These are phyloP conservation scores for Phacellophora camtschatica DNA, from an alignment of 30 jellyfish, hydroid and myxozoan species.

Conservation along the genomic window DNA sequence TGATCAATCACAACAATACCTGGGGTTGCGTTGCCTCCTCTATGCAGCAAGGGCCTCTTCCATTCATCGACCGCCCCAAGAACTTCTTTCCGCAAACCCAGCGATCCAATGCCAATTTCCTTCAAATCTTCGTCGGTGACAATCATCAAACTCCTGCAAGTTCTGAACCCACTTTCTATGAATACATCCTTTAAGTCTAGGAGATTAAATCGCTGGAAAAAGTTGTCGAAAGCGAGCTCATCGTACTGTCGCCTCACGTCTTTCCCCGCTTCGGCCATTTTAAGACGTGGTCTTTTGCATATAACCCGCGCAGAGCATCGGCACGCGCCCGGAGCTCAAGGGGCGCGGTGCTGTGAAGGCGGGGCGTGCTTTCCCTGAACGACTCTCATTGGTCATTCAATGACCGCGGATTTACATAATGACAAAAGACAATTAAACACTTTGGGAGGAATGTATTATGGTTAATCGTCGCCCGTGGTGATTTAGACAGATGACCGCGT, in stretches of 20 bases:
- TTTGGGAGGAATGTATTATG: slow-evolving; percentile 46
- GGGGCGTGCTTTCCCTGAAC: slow-evolving; percentile 61
- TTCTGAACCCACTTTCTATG: slow-evolving; percentile 59
- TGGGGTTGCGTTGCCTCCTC: slow-evolving; percentile 44
- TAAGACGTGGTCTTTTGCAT: slow-evolving; percentile 41
- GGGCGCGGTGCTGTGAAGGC: slow-evolving; percentile 77
- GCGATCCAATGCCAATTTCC: slow-evolving; percentile 67
- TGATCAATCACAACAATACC: too few species aligned
- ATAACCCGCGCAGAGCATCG: slow-evolving; percentile 76
- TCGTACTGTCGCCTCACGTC: slow-evolving; percentile 52
- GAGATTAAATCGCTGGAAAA: slow-evolving; percentile 57
- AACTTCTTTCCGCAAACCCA: slow-evolving; percentile 69
- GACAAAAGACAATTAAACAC: slow-evolving; percentile 15
- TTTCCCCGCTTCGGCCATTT: slow-evolving; percentile 75
- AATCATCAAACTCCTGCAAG: slow-evolving; percentile 72
- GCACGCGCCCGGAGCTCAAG: too few species aligned
- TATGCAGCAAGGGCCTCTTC: slow-evolving; percentile 67
- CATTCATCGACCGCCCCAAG: slow-evolving; percentile 85
- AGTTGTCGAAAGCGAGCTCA: slow-evolving; percentile 68
- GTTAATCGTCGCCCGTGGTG: slow-evolving; percentile 67
- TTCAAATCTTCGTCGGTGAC: slow-evolving; percentile 60
- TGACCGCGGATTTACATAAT: slow-evolving; percentile 62
- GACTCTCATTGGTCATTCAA: slow-evolving; percentile 54
- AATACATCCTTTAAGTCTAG: slow-evolving; percentile 42
- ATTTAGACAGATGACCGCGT: slow-evolving; percentile 53